Evolutionary conservation across 2,888 invertebrate genomes (phyloP).

Genomic region (Parochlus steinenii): DNA sequence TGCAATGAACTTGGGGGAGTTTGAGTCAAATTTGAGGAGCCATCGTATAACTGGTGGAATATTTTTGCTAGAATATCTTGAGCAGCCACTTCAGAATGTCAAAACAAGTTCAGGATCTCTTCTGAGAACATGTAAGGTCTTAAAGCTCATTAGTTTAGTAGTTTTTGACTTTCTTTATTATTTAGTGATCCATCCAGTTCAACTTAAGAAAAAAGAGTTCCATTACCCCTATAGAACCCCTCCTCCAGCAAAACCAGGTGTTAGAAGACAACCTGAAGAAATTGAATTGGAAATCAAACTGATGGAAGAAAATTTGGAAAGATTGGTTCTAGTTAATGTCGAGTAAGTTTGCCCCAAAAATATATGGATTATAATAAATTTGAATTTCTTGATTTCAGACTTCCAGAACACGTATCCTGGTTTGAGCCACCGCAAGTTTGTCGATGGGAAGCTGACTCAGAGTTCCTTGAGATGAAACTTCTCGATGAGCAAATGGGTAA

Average conservation of each 20-base stretch:
- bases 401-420: constrained; percentile 38
- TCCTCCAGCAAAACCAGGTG: constrained; percentile 43
- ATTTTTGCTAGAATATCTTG: constrained; percentile 51
- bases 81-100: constrained; percentile 54
- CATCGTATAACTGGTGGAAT: constrained; percentile 62
- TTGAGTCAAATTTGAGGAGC: constrained; percentile 57
- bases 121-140: constrained; percentile 23
- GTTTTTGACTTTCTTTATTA: constrained; percentile 3
- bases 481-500: background rate
- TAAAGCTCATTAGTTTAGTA: constrained; percentile 4
- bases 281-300: constrained; percentile 62
- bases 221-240: constrained; percentile 52
- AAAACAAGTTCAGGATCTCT: constrained; percentile 25
- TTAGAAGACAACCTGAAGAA: constrained; percentile 57
- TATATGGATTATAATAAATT: background rate
- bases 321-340: constrained; percentile 49
- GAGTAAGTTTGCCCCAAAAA: constrained; percentile 35
- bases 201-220: constrained; percentile 41
- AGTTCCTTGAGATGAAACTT: constrained; percentile 14
- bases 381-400: constrained; percentile 25
- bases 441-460: constrained; percentile 42
- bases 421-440: constrained; percentile 61
- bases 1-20: constrained; percentile 29
- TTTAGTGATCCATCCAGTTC: constrained; percentile 29
- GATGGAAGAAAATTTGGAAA: constrained; percentile 55